Base-by-base conservation (phyloP, 2,113 vertebrate genomes). In the Pseudonaja textilis region DNA sequence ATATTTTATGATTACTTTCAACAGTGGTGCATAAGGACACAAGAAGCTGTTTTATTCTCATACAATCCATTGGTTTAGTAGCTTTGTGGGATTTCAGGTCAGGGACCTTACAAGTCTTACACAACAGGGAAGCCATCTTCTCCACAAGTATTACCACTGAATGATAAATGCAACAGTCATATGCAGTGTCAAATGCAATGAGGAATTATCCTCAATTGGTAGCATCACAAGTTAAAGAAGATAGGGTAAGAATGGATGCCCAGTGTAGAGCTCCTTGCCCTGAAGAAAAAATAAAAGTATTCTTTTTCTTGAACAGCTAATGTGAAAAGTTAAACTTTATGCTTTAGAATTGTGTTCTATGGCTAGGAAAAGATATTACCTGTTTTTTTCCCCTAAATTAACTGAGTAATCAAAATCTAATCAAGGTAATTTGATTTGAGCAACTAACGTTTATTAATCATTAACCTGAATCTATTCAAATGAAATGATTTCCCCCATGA, bases 1-100 rank as follows among this genome's bases (percentile, higher is more conserved):
- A 4, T 4, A 29, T 93, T 95, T 94, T 90, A 92, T 94, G 93
- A 88, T 55, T 57, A 45, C 6, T 42, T 81, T 42, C n/a, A 42
- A 42, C 7, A 81, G 18, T 22, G 74, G 74, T 0, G 7, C 34
- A 81, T 22, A 81, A 20, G 34, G 34, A 81, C 18, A 42, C 20
- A 81, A 81, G 74, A 42, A 81, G 18, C 34, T 81, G 34, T 81
- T 81, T 81, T 39, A 42, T 42, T 42, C 34, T 81, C 74, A 23
- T 42, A 20, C 34, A 42, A 81, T 81, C 74, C 34, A 42, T 81
- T 81, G 34, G 74, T 81, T 39, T 81, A 81, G 34, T 39, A 81
- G 74, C 74, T 81, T 39, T 42, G 74, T 42, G 74, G 34, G n/a
- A 81, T 81, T 81, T 81, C 6, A 81, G 74, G 74, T 39, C 74